A percentile compares a stretch with the other conserved stretches of the same genome.
phyloP scores from a whole-genome alignment of 2,113 vertebrate genomes.

The Polypterus bichir region DNA sequence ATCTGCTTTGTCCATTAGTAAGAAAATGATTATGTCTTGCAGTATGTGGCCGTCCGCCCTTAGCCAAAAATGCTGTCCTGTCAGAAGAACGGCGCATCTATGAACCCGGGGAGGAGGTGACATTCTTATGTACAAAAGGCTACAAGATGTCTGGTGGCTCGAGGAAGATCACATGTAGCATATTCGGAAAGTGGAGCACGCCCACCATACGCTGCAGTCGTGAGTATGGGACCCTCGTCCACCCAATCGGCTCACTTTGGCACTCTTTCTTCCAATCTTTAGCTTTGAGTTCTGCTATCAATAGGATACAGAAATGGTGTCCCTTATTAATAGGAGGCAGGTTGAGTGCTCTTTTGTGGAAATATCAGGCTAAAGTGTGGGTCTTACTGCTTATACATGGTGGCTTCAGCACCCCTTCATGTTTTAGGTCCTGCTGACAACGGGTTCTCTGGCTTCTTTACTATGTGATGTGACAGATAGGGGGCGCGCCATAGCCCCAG shows the following conservation, averaged over 20 bases:
- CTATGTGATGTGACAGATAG: too few species aligned
- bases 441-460: too few species aligned
- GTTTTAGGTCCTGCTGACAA: too few species aligned
- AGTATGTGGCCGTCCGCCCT: slow-evolving; percentile 59
- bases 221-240: slow-evolving; percentile 37
- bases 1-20: background rate
- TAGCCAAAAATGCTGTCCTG: slow-evolving; percentile 31
- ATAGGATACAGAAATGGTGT: too few species aligned
- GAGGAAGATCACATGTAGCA: slow-evolving; percentile 49
- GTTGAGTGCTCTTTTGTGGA: too few species aligned
- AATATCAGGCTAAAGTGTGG: too few species aligned
- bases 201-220: slow-evolving; percentile 54
- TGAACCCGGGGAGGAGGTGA: slow-evolving; percentile 40
- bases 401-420: too few species aligned
- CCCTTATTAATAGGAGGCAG: too few species aligned
- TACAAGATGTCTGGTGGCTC: slow-evolving; percentile 36
- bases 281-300: too few species aligned
- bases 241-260: background rate
- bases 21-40: slow-evolving; percentile 17
- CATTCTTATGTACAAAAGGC: slow-evolving; percentile 49
- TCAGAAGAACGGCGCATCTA: slow-evolving; percentile 41
- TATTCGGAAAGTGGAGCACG: slow-evolving; percentile 48
- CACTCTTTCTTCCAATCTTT: too few species aligned
- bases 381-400: too few species aligned
- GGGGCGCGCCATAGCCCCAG: too few species aligned